Conservation (phyloP, 2,888 invertebrate genomes). For the Teleogryllus oceanicus region DNA sequence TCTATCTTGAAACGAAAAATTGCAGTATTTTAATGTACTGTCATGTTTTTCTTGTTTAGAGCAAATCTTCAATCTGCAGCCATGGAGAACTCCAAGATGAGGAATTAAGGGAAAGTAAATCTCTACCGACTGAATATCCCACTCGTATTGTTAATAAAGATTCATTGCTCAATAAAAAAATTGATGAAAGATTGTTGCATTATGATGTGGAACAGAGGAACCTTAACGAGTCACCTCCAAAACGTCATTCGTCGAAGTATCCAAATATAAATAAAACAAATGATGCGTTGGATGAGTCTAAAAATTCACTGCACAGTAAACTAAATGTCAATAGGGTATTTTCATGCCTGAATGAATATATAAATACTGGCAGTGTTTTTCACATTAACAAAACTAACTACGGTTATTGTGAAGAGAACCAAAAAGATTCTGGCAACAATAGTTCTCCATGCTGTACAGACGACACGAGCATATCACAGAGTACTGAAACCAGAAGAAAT, state of each 20-base stretch:
- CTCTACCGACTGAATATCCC: no score
- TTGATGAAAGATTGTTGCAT: not conserved
- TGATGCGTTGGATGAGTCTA: not conserved
- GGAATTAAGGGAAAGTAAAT: no score
- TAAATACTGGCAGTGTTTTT: conserved; percentile 46
- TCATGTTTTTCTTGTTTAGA: no score
- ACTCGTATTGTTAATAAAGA: no score
- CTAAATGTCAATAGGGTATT: conserved; percentile 61
- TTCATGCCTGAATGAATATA: conserved; percentile 61
- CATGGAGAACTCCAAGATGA: no score
- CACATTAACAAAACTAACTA: not conserved
- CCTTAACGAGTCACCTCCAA: not conserved
- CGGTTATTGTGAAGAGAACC: no score
- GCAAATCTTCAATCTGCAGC: no score
- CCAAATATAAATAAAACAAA: no score
- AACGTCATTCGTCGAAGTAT: not conserved
- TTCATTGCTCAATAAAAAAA: not conserved
- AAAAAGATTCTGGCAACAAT: not conserved
- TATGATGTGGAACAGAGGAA: not conserved
- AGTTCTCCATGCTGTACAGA: conserved; percentile 5
- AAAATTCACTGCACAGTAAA: conserved; percentile 42
- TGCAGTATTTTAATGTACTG: no score
- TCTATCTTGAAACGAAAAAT: no score
- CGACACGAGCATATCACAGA: not conserved
- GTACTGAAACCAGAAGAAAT: not conserved